A percentile compares a stretch with the other conserved stretches of the same genome.
phyloP scores from a whole-genome alignment of 2,888 invertebrate species.

The Xestia xanthographa region DNA sequence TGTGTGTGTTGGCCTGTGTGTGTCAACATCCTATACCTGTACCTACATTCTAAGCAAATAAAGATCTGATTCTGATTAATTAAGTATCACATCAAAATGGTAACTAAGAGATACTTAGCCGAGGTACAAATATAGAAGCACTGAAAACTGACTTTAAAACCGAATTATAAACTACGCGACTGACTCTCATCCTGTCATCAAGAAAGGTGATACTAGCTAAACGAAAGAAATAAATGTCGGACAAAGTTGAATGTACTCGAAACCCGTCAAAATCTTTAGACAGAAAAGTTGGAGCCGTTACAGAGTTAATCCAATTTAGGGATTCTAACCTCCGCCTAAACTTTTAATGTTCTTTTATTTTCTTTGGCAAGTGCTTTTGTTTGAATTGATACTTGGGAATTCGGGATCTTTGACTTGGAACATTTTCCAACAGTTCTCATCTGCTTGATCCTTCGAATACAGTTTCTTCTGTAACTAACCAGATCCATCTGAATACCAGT shows the following conservation, averaged over 20 bases:
- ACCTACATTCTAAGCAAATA: too few relatives aligned
- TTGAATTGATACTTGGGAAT: neutral
- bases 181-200: slow-evolving; percentile 4
- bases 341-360: slow-evolving; percentile 25
- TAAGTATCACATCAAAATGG: neutral
- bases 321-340: slow-evolving; percentile 5
- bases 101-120: neutral
- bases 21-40: too few relatives aligned
- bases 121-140: too few relatives aligned
- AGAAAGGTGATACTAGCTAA: slow-evolving; percentile 13
- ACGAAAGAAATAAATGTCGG: slow-evolving; percentile 7
- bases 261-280: slow-evolving; percentile 41
- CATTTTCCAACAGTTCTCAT: neutral
- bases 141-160: neutral
- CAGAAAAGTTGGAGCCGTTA: neutral
- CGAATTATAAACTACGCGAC: neutral
- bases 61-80: too few relatives aligned
- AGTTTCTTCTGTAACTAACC: neutral
- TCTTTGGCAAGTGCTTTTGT: slow-evolving; percentile 9
- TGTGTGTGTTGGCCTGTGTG: too few relatives aligned
- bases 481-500: neutral
- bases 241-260: slow-evolving; percentile 34
- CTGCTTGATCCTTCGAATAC: neutral
- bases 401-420: neutral
- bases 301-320: slow-evolving; percentile 28